These are phyloP conservation scores for Kuschelorhynchus macadamiae DNA, from an alignment of 2,888 invertebrate genomes.

Conservation along the genomic window DNA sequence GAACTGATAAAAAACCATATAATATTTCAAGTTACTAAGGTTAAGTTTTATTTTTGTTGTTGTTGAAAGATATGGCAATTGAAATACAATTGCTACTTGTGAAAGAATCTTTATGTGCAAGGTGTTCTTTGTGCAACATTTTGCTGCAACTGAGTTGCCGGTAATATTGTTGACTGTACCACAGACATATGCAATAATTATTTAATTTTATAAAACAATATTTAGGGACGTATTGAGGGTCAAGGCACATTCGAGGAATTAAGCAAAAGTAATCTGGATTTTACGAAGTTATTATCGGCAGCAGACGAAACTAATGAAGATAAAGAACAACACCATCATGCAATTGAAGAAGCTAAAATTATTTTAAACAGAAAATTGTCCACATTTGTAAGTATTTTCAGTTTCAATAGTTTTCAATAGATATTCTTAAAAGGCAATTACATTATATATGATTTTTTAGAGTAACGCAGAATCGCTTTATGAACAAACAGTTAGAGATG, in stretches of 20 bases:
- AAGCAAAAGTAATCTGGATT: slow-evolving; percentile 48
- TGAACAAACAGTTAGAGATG: slow-evolving; percentile 47
- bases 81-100: no score
- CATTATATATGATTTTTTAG: slow-evolving; percentile 44
- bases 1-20: no score
- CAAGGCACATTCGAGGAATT: slow-evolving; percentile 55
- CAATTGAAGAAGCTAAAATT: slow-evolving; percentile 21
- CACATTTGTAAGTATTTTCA: slow-evolving; percentile 20
- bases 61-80: no score
- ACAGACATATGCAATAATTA: no score
- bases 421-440: neutral
- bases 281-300: slow-evolving; percentile 52
- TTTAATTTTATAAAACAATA: slow-evolving; percentile 5
- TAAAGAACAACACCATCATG: slow-evolving; percentile 17
- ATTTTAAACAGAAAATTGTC: slow-evolving; percentile 17
- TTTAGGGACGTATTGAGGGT: slow-evolving; percentile 54
- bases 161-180: no score
- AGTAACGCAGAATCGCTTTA: slow-evolving; percentile 44
- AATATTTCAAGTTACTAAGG: no score
- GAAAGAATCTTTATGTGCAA: no score
- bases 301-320: slow-evolving; percentile 46
- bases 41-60: no score
- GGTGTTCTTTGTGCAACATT: no score
- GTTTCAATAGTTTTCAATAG: neutral
- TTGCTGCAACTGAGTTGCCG: no score